Base-by-base conservation (phyloP, 2,797 vertebrate species). In the Nyctibius grandis region DNA sequence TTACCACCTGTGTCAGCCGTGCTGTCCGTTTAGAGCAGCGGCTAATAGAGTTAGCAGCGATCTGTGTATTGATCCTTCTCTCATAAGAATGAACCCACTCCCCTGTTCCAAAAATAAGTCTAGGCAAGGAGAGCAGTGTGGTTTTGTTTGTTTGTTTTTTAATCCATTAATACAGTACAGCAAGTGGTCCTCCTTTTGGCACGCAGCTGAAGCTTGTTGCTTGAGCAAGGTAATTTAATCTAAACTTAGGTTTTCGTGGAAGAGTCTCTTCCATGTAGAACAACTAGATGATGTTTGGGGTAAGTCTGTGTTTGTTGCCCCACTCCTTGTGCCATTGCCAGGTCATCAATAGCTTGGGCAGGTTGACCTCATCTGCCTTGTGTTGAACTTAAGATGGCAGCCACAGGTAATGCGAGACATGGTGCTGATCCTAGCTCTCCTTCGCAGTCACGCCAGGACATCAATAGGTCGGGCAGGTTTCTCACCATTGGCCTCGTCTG, bases 21-120 rank as follows among this genome's bases (percentile, higher is more conserved):
- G 87, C 95, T 95, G 91, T 84, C 96, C 9, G 14, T 91, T 96
- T 74, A 89, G 87, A 96, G 91, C 91, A 91, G 54, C n/a, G 4
- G 56, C 88, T 96, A 94, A 97, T 90, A 87, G 83, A 93, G 76
- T 97, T 97, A 97, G 94, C 94, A 96, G 94, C 3, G 85, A 96
- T 97, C 91, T 48, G 2, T 7, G 2, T 96, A 97, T 97, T 82
- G 96, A 97, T 97, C 81, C 78, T 79, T 80, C 85, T 84, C 75
- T 96, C 54, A 1, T 73, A 91, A 92, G 85, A 92, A 85, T 86
- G 92, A 73, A 11, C 95, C 72, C 51, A 76, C 51, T 93, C 88
- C 82, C 48, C 70, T 88, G 64, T 91, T 95, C 96, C 96, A 96
- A 96, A 97, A 97, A 69, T 91, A 95, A 95, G 91, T 63, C 83